Evolutionary conservation across 2,888 invertebrate species (phyloP).

Genomic region (Xylota sylvarum): DNA sequence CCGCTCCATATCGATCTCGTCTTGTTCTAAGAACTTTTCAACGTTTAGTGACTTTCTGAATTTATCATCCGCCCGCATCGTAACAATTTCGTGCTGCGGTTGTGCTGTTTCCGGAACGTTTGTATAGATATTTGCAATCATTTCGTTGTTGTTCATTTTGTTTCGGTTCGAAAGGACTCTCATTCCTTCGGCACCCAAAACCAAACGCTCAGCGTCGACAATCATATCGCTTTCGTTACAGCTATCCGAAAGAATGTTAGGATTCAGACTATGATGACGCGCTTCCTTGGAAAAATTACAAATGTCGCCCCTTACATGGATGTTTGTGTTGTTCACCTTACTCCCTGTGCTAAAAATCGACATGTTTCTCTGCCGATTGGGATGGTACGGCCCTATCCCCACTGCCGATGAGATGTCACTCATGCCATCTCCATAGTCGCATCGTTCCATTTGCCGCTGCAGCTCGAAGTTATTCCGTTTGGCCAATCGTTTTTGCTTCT

Average conservation of each 20-base stretch:
- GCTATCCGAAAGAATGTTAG: conserved; percentile 89
- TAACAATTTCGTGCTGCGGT: conserved; percentile 87
- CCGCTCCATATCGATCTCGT: conserved; percentile 79
- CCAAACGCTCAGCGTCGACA: conserved; percentile 82
- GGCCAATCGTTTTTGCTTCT: conserved; percentile 91
- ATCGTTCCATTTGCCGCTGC: conserved; percentile 86
- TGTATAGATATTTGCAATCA: conserved; percentile 87
- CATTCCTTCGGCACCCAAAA: conserved; percentile 84
- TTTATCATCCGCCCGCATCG: conserved; percentile 80
- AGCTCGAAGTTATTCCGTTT: conserved; percentile 90
- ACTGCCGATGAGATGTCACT: conserved; percentile 86
- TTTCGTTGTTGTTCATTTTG: conserved; percentile 82
- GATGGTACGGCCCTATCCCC: conserved; percentile 85
- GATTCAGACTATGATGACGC: conserved; percentile 86
- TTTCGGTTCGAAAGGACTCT: conserved; percentile 80
- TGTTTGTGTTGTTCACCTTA: conserved; percentile 93
- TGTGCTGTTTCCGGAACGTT: conserved; percentile 88
- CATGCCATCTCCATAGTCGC: conserved; percentile 84
- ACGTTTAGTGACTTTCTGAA: conserved; percentile 80
- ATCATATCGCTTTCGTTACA: conserved; percentile 86
- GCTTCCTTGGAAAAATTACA: conserved; percentile 78
- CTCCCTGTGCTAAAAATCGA: conserved; percentile 89
- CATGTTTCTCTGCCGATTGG: conserved; percentile 84
- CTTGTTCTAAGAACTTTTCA: conserved; percentile 82
- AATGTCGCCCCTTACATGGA: conserved; percentile 85